Conservation (phyloP, 2,797 vertebrate genomes). For the Clarias fuscus region DNA sequence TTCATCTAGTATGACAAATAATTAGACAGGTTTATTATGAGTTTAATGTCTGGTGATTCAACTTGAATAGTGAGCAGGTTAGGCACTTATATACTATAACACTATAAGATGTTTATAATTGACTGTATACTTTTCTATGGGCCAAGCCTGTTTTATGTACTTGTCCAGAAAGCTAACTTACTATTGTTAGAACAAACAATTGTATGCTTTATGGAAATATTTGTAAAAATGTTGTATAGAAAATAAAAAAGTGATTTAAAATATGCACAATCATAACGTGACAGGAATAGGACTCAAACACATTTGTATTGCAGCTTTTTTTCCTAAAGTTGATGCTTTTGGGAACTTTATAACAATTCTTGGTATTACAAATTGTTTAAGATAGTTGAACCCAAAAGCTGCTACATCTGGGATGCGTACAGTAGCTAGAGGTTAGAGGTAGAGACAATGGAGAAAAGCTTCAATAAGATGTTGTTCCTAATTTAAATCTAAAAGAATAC, state of each 20-base stretch:
- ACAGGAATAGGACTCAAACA: not conserved
- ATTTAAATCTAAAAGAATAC: not conserved
- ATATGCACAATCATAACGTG: not conserved
- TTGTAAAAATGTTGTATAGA: not conserved
- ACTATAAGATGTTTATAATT: too few relatives aligned
- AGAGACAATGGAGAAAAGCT: not conserved
- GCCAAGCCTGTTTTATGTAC: not conserved
- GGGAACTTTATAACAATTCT: too few relatives aligned
- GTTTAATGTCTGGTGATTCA: too few relatives aligned
- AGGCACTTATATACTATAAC: too few relatives aligned
- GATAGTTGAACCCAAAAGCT: not conserved
- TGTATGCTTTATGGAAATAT: not conserved
- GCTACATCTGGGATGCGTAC: not conserved
- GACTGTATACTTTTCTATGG: not conserved
- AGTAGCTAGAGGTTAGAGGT: not conserved
- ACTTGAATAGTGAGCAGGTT: too few relatives aligned
- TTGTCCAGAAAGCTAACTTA: not conserved
- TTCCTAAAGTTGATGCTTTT: too few relatives aligned
- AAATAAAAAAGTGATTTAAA: not conserved
- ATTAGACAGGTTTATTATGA: too few relatives aligned
- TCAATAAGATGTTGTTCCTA: not conserved
- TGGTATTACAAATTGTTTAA: not conserved
- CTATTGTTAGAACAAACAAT: not conserved
- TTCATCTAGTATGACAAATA: too few relatives aligned
- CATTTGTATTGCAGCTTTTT: too few relatives aligned